Percentiles rank a stretch among this genome's conserved stretches.
phyloP scores from a whole-genome alignment of 37 sponge, comb jelly and placozoan genomes.

The Halichondria panicea region DNA sequence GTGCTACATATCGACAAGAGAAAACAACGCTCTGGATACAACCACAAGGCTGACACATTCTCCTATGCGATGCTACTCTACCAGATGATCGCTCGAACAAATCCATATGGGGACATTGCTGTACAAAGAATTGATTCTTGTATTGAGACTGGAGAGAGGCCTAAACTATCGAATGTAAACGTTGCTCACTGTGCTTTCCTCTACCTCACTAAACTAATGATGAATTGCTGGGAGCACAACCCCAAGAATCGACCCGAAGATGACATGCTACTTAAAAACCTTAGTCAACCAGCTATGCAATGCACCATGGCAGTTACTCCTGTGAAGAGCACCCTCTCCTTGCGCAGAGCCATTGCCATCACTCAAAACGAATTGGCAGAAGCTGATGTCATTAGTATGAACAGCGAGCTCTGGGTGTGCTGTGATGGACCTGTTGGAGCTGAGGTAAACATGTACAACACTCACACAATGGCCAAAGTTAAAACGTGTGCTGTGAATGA shows the following conservation, averaged over 20 bases:
- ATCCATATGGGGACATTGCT: slow-evolving; percentile 65
- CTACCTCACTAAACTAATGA: slow-evolving; percentile 76
- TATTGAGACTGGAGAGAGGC: slow-evolving; percentile 65
- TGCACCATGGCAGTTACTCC: slow-evolving; percentile 62
- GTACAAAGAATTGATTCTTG: slow-evolving; percentile 52
- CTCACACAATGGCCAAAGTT: slow-evolving; percentile 66
- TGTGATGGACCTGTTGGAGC: slow-evolving; percentile 69
- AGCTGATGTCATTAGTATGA: slow-evolving; percentile 8
- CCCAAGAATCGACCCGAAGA: slow-evolving; percentile 60
- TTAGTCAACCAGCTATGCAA: slow-evolving; percentile 40
- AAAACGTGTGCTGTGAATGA: slow-evolving; percentile 54
- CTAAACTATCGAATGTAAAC: slow-evolving; percentile 64
- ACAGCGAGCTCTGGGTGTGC: slow-evolving; percentile 76
- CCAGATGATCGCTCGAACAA: slow-evolving; percentile 76
- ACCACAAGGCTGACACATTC: slow-evolving; percentile 83
- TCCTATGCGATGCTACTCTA: slow-evolving; percentile 89
- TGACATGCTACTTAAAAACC: slow-evolving; percentile 25
- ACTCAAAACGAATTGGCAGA: slow-evolving; percentile 19
- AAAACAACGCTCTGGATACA: slow-evolving; percentile 68
- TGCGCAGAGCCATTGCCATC: slow-evolving; percentile 55
- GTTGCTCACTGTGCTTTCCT: slow-evolving; percentile 46
- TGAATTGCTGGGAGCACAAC: slow-evolving; percentile 79
- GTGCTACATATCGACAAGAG: slow-evolving; percentile 73
- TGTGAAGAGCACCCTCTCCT: slow-evolving; percentile 48
- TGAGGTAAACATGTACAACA: slow-evolving; percentile 63